A percentile compares a stretch with the other conserved stretches of the same genome.
These are phyloP conservation scores for Abramis brama DNA, from an alignment of 2,113 vertebrate species.

Conservation along the genomic window DNA sequence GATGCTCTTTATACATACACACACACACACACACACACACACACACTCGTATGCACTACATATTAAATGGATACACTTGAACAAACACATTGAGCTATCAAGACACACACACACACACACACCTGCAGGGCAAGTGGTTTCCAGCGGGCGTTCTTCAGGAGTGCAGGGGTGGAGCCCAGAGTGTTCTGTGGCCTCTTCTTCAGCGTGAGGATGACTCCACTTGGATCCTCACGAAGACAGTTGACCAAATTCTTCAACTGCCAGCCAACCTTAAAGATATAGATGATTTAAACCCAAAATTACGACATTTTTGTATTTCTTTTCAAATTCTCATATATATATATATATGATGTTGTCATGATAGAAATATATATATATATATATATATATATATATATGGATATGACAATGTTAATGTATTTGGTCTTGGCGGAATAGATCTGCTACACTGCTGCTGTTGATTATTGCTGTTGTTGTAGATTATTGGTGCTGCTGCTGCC, in stretches of 20 bases:
- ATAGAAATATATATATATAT: too few species aligned
- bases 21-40: neutral
- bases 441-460: too few species aligned
- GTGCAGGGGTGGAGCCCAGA: slow-evolving; percentile 50
- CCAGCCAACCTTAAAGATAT: slow-evolving; percentile 58
- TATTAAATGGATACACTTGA: slow-evolving; percentile 32
- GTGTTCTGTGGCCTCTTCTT: slow-evolving; percentile 62
- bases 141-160: slow-evolving; percentile 61
- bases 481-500: too few species aligned
- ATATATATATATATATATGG: too few species aligned
- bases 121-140: slow-evolving; percentile 61
- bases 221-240: slow-evolving; percentile 60
- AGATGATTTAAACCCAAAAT: neutral
- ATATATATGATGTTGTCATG: too few species aligned
- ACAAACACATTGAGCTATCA: slow-evolving; percentile 31
- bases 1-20: slow-evolving; percentile 13
- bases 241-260: slow-evolving; percentile 65
- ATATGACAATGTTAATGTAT: too few species aligned
- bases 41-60: neutral
- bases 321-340: too few species aligned
- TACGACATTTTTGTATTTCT: too few species aligned
- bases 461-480: too few species aligned
- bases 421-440: too few species aligned
- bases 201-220: slow-evolving; percentile 61
- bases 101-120: slow-evolving; percentile 44